Evolutionary conservation across 2,113 vertebrate species (phyloP).

Genomic region (Eulacestoma nigropectus): DNA sequence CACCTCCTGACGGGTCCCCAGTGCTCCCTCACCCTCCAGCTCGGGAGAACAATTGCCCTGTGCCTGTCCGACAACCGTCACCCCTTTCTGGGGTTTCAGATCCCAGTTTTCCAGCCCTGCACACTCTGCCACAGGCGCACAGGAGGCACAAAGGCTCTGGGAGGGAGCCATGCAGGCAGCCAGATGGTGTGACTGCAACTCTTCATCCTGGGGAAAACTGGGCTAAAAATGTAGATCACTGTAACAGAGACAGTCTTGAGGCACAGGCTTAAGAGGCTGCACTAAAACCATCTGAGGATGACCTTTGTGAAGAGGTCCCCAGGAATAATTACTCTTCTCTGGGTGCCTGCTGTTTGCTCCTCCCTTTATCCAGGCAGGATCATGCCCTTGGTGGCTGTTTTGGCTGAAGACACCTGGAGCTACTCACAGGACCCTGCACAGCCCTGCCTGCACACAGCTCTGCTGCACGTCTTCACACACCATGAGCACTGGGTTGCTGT

Average conservation of each 20-base stretch:
- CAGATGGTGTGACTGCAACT: not conserved
- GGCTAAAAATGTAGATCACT: slow-evolving; percentile 25
- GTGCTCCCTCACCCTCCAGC: not conserved
- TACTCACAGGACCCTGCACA: not conserved
- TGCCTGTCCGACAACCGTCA: not conserved
- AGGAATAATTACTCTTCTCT: not conserved
- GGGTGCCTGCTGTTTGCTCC: not conserved
- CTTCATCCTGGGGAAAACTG: not conserved
- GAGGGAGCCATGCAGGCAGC: not conserved
- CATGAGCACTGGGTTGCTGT: not conserved
- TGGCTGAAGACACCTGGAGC: not conserved
- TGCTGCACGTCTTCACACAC: not conserved
- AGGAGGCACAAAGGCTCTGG: not conserved
- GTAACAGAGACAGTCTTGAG: not conserved
- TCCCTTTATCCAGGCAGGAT: not conserved
- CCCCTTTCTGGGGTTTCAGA: not conserved
- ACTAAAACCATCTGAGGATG: not conserved
- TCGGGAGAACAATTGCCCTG: fast-evolving
- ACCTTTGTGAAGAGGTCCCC: not conserved
- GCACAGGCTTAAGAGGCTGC: not conserved
- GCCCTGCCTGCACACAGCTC: not conserved
- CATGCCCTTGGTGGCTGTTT: not conserved
- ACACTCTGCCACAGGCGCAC: fast-evolving
- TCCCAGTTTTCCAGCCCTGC: not conserved
- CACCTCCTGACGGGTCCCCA: not conserved